Base-by-base conservation (phyloP, 2,888 invertebrate species). In the Leptopilina syphax region DNA sequence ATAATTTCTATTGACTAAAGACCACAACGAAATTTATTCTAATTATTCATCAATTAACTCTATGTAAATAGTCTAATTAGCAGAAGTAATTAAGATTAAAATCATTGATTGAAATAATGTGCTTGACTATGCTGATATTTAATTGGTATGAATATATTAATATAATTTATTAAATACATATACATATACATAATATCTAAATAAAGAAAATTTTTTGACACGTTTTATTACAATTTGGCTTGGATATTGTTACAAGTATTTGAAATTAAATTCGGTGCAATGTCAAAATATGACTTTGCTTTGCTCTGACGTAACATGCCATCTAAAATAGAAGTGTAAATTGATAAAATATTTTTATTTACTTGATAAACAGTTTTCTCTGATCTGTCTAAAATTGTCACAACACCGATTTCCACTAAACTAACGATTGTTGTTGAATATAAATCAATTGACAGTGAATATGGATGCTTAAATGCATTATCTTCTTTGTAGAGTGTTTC, bases 361-460 rank as follows among this genome's bases (percentile, higher is more conserved):
- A 83, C 81, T 34, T 73, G 81, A 81, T 91, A 91, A 34, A 73
- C 34, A 1, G 73, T n/a, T 73, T 73, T 54, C 0, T 57, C 73
- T 7, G 73, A 8, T 73, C 73, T 54, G 1, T 41, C 57, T 73
- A 34, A 73, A 57, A 84, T 77, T 41, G 82, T 83, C 70, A 90
- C 79, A 63, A 88, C 86, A 77, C 85, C 88, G 82, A 87, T 85
- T 13, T 85, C 81, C 67, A 82, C 68, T 54, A 92, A 87, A 81
- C 88, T 90, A 66, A 84, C 82, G 78, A 91, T 82, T 24, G 90
- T 88, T 5, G 90, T 85, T 78, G 85, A 83, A 83, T 89, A 89
- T n/a, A 92, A 87, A 84, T 97, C 96, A 84, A 97, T 92, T 65
- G 96, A 95, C 80, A 97, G 93, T 84, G 95, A 94, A 92, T 96